Conservation (phyloP, 1,140 invertebrate genomes). For the Stegodyphus dumicola region DNA sequence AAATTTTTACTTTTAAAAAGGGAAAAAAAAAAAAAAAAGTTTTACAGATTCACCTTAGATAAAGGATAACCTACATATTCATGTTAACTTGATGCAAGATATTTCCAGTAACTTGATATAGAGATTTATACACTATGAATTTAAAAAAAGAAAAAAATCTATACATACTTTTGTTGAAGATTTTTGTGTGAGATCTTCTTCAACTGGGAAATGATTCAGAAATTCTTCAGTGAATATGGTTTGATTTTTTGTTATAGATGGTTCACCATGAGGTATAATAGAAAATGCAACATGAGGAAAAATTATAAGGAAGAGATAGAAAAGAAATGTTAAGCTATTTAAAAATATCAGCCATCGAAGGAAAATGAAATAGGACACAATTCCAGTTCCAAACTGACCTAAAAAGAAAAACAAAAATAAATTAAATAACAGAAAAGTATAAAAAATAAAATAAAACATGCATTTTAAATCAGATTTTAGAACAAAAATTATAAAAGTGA, state of each 20-base stretch:
- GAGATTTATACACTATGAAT: too few relatives aligned
- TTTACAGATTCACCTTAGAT: too few relatives aligned
- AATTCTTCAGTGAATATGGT: constrained; percentile 14
- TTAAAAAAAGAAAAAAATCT: neutral
- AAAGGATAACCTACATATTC: too few relatives aligned
- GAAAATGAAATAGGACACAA: constrained; percentile 83
- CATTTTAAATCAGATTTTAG: too few relatives aligned
- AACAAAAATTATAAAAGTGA: too few relatives aligned
- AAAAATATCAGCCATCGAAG: constrained; percentile 83
- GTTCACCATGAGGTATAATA: constrained; percentile 1
- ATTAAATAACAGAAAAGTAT: neutral
- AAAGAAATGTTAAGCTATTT: constrained; percentile 76
- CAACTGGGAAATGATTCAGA: constrained; percentile 7
- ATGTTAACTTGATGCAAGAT: too few relatives aligned
- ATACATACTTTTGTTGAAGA: neutral
- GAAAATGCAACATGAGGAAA: constrained; percentile 74
- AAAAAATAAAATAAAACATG: too few relatives aligned
- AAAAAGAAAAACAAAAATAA: constrained; percentile 7
- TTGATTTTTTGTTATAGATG: constrained; percentile 12
- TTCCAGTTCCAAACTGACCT: constrained; percentile 72
- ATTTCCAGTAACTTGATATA: too few relatives aligned
- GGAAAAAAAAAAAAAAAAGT: too few relatives aligned
- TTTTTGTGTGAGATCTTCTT: neutral
- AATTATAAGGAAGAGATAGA: constrained; percentile 77
- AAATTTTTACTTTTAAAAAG: too few relatives aligned